phyloP scores from a whole-genome alignment of 2,888 invertebrate genomes.

The Tortrix viridana region DNA sequence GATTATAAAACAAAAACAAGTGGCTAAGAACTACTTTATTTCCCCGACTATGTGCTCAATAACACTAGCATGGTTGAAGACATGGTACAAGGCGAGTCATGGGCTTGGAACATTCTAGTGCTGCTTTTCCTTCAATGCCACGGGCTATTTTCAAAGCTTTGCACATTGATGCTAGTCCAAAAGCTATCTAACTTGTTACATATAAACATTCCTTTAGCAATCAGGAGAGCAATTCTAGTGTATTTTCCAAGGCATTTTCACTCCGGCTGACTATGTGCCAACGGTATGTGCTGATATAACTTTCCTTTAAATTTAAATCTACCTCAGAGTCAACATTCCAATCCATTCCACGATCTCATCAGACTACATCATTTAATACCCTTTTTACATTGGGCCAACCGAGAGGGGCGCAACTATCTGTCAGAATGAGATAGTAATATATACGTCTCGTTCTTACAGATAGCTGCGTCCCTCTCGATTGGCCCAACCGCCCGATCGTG shows the following conservation, averaged over 20 bases:
- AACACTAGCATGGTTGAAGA: slow-evolving; percentile 56
- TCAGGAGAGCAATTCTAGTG: slow-evolving; percentile 60
- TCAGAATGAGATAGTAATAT: too few relatives aligned
- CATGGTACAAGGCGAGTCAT: slow-evolving; percentile 64
- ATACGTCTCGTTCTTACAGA: too few relatives aligned
- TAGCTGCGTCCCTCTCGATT: too few relatives aligned
- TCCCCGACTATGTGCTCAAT: slow-evolving; percentile 63
- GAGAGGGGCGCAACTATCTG: too few relatives aligned
- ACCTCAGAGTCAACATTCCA: slow-evolving; percentile 64
- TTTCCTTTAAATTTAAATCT: slow-evolving; percentile 56
- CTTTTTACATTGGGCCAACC: too few relatives aligned
- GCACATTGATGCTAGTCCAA: slow-evolving; percentile 68
- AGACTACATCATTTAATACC: slow-evolving; percentile 58
- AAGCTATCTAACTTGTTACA: slow-evolving; percentile 58
- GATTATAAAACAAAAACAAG: slow-evolving; percentile 12
- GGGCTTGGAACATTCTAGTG: slow-evolving; percentile 66
- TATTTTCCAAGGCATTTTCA: slow-evolving; percentile 57
- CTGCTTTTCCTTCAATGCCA: slow-evolving; percentile 64
- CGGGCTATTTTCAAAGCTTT: slow-evolving; percentile 64
- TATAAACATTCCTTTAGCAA: slow-evolving; percentile 66
- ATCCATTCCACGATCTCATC: slow-evolving; percentile 75
- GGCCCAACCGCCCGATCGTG: too few relatives aligned
- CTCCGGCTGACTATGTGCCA: slow-evolving; percentile 65
- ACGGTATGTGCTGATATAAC: slow-evolving; percentile 70
- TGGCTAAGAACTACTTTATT: slow-evolving; percentile 70